These are phyloP conservation scores for Anser cygnoides DNA, from an alignment of 2,113 vertebrate genomes.

Conservation along the genomic window DNA sequence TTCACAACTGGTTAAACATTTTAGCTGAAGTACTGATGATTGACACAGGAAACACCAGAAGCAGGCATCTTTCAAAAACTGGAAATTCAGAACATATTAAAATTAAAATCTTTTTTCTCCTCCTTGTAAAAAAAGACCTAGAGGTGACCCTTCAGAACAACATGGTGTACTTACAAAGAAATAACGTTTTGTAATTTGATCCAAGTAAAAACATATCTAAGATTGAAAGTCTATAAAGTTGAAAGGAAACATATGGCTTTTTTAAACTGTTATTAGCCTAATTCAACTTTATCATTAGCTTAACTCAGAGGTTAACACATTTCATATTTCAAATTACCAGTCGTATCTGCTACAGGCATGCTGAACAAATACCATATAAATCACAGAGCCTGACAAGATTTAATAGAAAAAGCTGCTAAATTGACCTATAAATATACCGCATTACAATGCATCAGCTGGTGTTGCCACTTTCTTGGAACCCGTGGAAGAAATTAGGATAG, in stretches of 20 bases:
- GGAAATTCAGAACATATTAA: not conserved
- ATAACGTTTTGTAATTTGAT: not conserved
- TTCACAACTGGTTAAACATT: not conserved
- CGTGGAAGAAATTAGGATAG: not conserved
- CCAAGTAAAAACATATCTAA: not conserved
- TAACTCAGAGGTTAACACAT: slow-evolving; percentile 44
- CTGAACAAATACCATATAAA: slow-evolving; percentile 57
- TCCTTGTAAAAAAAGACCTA: not conserved
- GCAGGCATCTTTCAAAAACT: not conserved
- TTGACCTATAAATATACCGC: slow-evolving; percentile 34
- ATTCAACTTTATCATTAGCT: slow-evolving; percentile 56
- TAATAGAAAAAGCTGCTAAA: slow-evolving; percentile 59
- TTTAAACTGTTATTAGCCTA: slow-evolving; percentile 43
- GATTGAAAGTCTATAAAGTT: slow-evolving; percentile 1
- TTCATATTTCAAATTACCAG: slow-evolving; percentile 48
- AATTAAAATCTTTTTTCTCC: not conserved
- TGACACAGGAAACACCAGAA: not conserved
- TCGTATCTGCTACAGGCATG: slow-evolving; percentile 24
- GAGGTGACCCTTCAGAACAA: not conserved
- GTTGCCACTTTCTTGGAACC: slow-evolving; percentile 48
- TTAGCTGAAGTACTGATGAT: not conserved
- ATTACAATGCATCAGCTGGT: slow-evolving; percentile 26
- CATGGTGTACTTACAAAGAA: not conserved
- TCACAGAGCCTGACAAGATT: slow-evolving; percentile 42
- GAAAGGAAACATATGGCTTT: slow-evolving; percentile 40